phyloP scores from a whole-genome alignment of 92 coral and sea anemone genomes.

The Parazoanthus swiftii region DNA sequence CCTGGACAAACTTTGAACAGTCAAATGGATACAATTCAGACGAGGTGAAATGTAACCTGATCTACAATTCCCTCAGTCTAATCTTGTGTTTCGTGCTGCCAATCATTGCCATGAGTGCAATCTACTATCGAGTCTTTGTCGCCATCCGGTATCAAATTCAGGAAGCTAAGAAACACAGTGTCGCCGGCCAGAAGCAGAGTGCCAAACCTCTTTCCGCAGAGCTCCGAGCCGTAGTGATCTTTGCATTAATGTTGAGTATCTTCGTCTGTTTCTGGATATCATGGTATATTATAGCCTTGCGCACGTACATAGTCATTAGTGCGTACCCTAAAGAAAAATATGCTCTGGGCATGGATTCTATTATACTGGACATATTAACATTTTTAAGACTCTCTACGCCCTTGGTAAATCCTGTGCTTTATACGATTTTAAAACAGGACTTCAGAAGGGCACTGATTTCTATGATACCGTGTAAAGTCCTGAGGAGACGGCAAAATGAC shows the following conservation, averaged over 20 bases:
- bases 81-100: slow-evolving; percentile 24
- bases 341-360: background rate
- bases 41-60: slow-evolving; percentile 25
- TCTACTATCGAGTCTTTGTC: slow-evolving; percentile 21
- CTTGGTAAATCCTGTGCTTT: slow-evolving; percentile 24
- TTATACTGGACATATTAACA: background rate
- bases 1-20: slow-evolving; percentile 30
- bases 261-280: slow-evolving; percentile 36
- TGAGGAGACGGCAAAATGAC: slow-evolving; percentile 1
- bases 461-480: background rate
- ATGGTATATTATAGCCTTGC: slow-evolving; percentile 25
- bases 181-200: slow-evolving; percentile 10
- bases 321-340: slow-evolving; percentile 4
- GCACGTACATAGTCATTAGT: background rate
- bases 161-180: slow-evolving; percentile 1
- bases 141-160: slow-evolving; percentile 28
- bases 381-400: slow-evolving; percentile 35
- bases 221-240: slow-evolving; percentile 32
- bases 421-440: slow-evolving; percentile 36
- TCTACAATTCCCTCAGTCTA: slow-evolving; percentile 1
- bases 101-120: slow-evolving; percentile 3
- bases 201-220: slow-evolving; percentile 3
- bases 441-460: slow-evolving; percentile 22
- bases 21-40: background rate
- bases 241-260: slow-evolving; percentile 27